Evolutionary conservation across 2,113 vertebrate genomes (phyloP).

Genomic region (Siphamia tubifer): DNA sequence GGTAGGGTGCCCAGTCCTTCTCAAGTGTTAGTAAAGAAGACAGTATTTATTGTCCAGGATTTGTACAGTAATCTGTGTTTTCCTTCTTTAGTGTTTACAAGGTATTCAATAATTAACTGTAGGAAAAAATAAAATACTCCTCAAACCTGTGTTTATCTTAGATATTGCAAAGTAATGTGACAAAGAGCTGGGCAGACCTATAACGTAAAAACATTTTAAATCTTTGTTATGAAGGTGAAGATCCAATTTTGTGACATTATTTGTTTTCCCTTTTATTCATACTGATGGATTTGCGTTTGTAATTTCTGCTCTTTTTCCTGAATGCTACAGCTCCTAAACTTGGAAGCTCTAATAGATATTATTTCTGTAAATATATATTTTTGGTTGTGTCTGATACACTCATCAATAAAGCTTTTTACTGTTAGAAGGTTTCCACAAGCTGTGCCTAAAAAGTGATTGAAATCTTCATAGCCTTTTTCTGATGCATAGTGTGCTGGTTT

Average conservation of each 20-base stretch:
- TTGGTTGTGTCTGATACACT: neutral
- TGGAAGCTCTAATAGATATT: too few species aligned
- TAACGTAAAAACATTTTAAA: neutral
- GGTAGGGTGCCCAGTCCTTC: neutral
- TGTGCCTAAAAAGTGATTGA: neutral
- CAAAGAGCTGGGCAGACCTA: neutral
- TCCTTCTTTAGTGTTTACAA: too few species aligned
- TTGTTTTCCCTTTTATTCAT: neutral
- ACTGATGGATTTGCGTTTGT: neutral
- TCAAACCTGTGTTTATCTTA: too few species aligned
- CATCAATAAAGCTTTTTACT: conserved; percentile 7
- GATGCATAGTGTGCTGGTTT: conserved; percentile 21
- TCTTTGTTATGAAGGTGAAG: neutral
- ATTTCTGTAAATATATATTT: neutral
- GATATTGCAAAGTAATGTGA: too few species aligned
- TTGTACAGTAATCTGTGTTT: too few species aligned
- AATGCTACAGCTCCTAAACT: too few species aligned
- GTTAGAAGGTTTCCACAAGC: neutral
- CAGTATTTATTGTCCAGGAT: neutral
- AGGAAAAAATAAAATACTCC: neutral
- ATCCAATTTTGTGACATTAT: neutral
- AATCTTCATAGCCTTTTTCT: conserved; percentile 12
- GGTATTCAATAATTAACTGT: too few species aligned
- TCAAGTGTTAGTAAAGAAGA: neutral
- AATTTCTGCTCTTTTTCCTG: neutral